Conservation (phyloP, 2,797 vertebrate species). For the Enteromius fasciolatus region DNA sequence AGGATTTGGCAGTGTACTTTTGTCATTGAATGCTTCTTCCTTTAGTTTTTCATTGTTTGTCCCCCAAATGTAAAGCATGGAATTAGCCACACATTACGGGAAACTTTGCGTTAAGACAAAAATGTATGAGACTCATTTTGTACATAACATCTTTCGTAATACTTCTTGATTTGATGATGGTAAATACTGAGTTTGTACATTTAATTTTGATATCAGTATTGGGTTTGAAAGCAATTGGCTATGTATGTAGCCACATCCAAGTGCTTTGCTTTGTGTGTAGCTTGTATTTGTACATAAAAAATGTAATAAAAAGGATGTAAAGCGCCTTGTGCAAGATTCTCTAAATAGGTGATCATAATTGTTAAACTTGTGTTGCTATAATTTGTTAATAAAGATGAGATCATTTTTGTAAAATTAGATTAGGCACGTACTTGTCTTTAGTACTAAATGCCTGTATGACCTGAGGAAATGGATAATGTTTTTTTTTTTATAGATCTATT, state of each 20-base stretch:
- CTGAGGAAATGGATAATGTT: constrained; percentile 88
- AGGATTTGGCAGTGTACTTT: constrained; percentile 72
- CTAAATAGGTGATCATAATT: constrained; percentile 96
- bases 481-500: constrained; percentile 74
- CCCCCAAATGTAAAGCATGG: constrained; percentile 79
- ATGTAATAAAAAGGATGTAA: constrained; percentile 93
- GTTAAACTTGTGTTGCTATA: constrained; percentile 89
- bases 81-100: constrained; percentile 78
- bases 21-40: constrained; percentile 79
- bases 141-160: constrained; percentile 86
- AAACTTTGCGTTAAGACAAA: constrained; percentile 80
- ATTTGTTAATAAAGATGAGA: constrained; percentile 90
- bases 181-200: constrained; percentile 90
- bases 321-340: constrained; percentile 93
- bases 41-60: constrained; percentile 84
- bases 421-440: constrained; percentile 88
- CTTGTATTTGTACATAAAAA: constrained; percentile 96
- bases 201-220: constrained; percentile 87
- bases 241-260: constrained; percentile 92
- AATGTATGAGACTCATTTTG: constrained; percentile 68
- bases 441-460: constrained; percentile 89
- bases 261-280: constrained; percentile 98
- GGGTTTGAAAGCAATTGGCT: constrained; percentile 86
- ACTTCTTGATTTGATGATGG: constrained; percentile 87
- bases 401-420: constrained; percentile 84